These are phyloP conservation scores for Nowickia ferox DNA, from an alignment of 2,888 invertebrate species.

Conservation along the genomic window DNA sequence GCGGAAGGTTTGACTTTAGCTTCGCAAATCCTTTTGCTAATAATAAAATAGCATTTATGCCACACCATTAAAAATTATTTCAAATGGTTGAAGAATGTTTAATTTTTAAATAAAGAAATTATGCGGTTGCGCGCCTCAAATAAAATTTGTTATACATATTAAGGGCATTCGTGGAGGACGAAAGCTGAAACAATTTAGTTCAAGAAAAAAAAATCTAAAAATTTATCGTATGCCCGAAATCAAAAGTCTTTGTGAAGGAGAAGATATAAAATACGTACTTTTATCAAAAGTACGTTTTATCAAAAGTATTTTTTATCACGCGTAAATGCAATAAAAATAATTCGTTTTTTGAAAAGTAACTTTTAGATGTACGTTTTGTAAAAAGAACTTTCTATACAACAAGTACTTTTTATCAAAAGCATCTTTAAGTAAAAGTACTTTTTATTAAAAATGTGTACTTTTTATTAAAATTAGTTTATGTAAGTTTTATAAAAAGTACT, in stretches of 20 bases:
- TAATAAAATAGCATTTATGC: slow-evolving; percentile 57
- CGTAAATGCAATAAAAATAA: not conserved
- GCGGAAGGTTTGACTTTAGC: slow-evolving; percentile 7
- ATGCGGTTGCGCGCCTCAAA: not conserved
- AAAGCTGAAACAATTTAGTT: not conserved
- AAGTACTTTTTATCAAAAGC: not conserved
- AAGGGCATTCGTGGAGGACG: not conserved
- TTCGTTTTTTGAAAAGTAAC: not conserved
- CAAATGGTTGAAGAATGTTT: not conserved
- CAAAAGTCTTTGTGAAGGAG: no score
- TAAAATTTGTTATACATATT: not conserved
- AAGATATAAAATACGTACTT: not conserved
- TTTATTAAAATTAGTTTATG: no score
- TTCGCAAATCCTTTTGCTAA: slow-evolving; percentile 35
- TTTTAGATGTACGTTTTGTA: not conserved
- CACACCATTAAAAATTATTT: slow-evolving; percentile 35
- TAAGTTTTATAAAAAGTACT: not conserved
- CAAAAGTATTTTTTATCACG: not conserved
- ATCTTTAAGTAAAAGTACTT: not conserved
- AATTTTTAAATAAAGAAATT: slow-evolving; percentile 8
- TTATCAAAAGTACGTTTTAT: not conserved
- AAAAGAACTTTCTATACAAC: not conserved
- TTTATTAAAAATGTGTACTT: not conserved
- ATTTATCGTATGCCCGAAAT: not conserved
- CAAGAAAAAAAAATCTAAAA: not conserved